phyloP scores from a whole-genome alignment of 2,113 vertebrate genomes.

The Peromyscus californicus region DNA sequence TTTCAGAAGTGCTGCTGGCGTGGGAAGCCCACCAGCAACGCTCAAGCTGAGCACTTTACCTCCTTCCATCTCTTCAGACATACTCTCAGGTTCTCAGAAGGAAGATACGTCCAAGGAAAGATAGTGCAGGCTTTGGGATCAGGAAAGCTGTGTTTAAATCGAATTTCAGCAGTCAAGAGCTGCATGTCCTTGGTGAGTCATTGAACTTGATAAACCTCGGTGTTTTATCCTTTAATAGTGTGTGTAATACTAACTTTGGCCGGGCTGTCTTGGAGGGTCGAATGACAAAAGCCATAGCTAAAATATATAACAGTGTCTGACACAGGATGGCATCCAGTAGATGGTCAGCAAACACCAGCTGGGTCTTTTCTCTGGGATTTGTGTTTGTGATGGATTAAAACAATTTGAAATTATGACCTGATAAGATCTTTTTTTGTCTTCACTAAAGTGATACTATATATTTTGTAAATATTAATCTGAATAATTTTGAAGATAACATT shows the following conservation, averaged over 20 bases:
- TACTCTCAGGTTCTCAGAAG: conserved; percentile 10
- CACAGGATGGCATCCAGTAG: not conserved
- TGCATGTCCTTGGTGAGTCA: not conserved
- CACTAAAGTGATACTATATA: not conserved
- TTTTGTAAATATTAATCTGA: conserved; percentile 33
- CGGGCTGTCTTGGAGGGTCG: not conserved
- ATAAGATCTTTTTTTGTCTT: not conserved
- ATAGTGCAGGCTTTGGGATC: not conserved
- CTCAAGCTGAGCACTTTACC: not conserved
- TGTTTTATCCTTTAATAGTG: not conserved
- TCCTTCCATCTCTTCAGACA: conserved; percentile 8
- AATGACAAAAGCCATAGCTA: not conserved
- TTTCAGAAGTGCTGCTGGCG: not conserved
- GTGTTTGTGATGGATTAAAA: conserved; percentile 19
- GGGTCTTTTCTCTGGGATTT: not conserved
- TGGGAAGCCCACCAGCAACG: not conserved
- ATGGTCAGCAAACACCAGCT: not conserved
- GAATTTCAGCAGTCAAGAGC: not conserved
- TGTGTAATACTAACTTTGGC: not conserved
- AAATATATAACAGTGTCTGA: not conserved
- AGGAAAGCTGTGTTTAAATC: conserved; percentile 3
- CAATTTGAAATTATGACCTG: not conserved
- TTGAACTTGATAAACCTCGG: not conserved
- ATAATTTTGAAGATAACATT: not conserved
- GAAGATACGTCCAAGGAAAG: not conserved